phyloP scores from a whole-genome alignment of 2,113 vertebrate genomes.

The Rana temporaria region DNA sequence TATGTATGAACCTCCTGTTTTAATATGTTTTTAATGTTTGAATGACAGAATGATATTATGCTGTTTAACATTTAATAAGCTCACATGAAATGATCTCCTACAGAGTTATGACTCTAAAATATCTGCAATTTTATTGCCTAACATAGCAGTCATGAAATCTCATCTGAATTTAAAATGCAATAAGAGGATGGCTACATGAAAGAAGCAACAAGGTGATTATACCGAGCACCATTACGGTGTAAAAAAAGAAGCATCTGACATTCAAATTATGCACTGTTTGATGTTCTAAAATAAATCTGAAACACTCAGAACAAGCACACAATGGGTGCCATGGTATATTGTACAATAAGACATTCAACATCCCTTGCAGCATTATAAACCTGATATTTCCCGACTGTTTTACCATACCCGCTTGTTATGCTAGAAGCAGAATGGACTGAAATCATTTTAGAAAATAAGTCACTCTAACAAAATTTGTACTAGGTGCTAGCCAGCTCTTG shows the following conservation, averaged over 20 bases:
- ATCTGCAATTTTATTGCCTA: constrained; percentile 8
- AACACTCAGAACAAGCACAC: not conserved
- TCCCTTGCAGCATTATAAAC: not conserved
- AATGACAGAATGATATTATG: not conserved
- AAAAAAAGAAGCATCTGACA: constrained; percentile 8
- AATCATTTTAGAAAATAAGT: not conserved
- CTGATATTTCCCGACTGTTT: not conserved
- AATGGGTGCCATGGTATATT: not conserved
- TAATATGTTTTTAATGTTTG: not conserved
- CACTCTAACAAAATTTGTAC: not conserved
- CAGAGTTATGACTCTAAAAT: constrained; percentile 15
- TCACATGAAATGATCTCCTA: not conserved
- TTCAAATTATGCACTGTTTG: not conserved
- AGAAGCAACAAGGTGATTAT: constrained; percentile 17
- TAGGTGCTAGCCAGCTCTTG: not conserved
- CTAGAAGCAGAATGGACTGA: not conserved
- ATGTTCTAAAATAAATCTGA: not conserved
- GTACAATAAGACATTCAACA: not conserved
- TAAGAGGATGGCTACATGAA: constrained; percentile 15
- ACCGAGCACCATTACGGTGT: constrained; percentile 7
- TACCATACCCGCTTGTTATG: not conserved
- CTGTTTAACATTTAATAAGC: constrained; percentile 32
- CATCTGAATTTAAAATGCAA: constrained; percentile 50
- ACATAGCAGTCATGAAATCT: constrained; percentile 15
- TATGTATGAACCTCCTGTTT: not conserved